Evolutionary conservation across 2,888 invertebrate genomes (phyloP).

Genomic region (Sminthurinus aureus): DNA sequence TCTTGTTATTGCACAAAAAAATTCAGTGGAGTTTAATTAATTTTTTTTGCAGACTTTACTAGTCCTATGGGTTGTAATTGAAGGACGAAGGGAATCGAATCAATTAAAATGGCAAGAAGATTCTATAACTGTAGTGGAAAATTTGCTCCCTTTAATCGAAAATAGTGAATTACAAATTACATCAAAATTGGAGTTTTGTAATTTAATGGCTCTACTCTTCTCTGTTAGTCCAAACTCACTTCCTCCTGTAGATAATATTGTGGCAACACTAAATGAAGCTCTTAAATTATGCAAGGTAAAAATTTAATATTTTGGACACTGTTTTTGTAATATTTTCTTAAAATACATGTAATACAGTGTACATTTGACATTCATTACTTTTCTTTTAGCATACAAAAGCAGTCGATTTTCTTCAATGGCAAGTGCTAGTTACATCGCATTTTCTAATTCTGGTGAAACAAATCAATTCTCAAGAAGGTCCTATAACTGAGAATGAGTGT

Average conservation of each 20-base stretch:
- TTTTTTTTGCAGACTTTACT: conserved; percentile 45
- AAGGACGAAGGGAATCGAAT: conserved; percentile 48
- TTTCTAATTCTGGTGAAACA: conserved; percentile 47
- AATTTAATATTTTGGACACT: background rate
- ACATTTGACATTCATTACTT: too few species aligned
- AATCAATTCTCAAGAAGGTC: conserved; percentile 28
- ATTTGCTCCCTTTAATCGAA: conserved; percentile 43
- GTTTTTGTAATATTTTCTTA: background rate
- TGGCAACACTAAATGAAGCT: conserved; percentile 25
- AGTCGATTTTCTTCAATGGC: conserved; percentile 35
- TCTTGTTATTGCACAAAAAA: background rate
- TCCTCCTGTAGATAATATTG: conserved; percentile 46
- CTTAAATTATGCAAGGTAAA: conserved; percentile 33
- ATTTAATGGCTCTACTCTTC: conserved; percentile 47
- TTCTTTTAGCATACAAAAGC: conserved; percentile 29
- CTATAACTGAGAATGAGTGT: background rate
- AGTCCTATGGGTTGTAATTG: conserved; percentile 52
- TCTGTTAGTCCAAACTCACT: conserved; percentile 44
- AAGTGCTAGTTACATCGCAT: conserved; percentile 37
- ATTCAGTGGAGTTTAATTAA: background rate
- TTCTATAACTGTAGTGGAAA: conserved; percentile 42
- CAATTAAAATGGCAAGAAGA: conserved; percentile 57
- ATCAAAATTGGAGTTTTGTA: conserved; percentile 41
- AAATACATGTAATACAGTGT: background rate
- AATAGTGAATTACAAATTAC: conserved; percentile 45